phyloP scores from a whole-genome alignment of 2,797 vertebrate genomes.

The Bovichtus variegatus region DNA sequence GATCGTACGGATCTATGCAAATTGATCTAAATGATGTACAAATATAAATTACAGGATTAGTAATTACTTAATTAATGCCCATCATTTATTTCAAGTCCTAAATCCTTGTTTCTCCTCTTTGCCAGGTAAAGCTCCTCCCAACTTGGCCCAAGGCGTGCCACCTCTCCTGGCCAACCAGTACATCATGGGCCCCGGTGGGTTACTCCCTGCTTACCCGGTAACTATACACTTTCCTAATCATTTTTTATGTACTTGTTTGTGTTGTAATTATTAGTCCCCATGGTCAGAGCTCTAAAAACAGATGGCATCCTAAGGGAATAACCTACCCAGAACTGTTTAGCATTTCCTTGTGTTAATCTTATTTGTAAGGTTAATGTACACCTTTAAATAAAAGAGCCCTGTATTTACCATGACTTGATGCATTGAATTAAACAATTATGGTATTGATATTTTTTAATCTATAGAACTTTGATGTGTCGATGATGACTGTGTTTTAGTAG shows the following conservation, averaged over 20 bases:
- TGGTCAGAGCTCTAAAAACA: neutral
- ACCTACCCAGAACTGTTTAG: neutral
- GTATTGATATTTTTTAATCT: neutral
- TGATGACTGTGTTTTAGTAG: conserved; percentile 17
- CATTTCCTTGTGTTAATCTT: neutral
- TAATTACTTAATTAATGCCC: neutral
- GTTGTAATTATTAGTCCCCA: neutral
- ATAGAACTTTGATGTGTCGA: neutral
- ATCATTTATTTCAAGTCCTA: neutral
- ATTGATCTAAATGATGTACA: neutral
- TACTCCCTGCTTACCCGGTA: conserved; percentile 98
- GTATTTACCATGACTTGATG: neutral
- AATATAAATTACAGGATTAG: neutral
- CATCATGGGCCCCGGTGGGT: conserved; percentile 97
- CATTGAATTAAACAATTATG: neutral
- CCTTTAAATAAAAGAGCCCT: neutral
- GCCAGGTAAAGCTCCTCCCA: conserved; percentile 96
- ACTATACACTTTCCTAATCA: conserved; percentile 45
- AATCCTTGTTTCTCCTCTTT: conserved; percentile 23
- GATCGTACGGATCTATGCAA: neutral
- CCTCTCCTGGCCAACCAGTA: conserved; percentile 97
- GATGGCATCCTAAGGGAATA: neutral
- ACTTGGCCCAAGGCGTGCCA: conserved; percentile 94
- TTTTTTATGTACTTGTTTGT: conserved; percentile 3
- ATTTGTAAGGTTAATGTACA: neutral